These are phyloP conservation scores for Marronus borbonicus DNA, from an alignment of 2,888 invertebrate genomes.

Conservation along the genomic window DNA sequence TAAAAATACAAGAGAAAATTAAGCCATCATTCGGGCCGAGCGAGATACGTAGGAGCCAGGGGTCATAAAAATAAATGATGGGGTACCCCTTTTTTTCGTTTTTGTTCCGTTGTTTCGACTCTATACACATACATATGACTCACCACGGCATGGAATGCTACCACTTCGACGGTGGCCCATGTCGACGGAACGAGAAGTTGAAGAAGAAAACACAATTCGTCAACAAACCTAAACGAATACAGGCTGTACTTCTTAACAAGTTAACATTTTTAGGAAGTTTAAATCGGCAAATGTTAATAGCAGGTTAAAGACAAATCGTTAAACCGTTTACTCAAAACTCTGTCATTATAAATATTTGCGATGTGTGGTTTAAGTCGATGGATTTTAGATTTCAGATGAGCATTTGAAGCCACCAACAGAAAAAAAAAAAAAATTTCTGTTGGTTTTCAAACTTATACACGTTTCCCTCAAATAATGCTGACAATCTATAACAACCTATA, in stretches of 20 bases:
- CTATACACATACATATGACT: constrained; percentile 47
- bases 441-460: too few species aligned
- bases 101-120: constrained; percentile 7
- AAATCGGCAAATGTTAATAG: too few species aligned
- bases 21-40: constrained; percentile 54
- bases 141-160: constrained; percentile 44
- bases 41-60: constrained; percentile 52
- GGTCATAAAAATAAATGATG: constrained; percentile 53
- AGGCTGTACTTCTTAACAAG: background rate
- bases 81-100: constrained; percentile 48
- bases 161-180: constrained; percentile 48
- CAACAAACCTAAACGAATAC: constrained; percentile 6
- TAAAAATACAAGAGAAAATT: constrained; percentile 54
- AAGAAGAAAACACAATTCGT: constrained; percentile 24
- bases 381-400: too few species aligned
- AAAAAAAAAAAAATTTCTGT: too few species aligned
- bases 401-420: too few species aligned
- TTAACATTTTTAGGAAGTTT: too few species aligned
- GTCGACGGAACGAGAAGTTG: background rate
- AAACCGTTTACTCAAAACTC: too few species aligned
- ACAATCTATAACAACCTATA: too few species aligned
- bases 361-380: too few species aligned
- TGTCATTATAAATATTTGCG: too few species aligned
- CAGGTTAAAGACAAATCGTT: too few species aligned
- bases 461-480: too few species aligned